Evolutionary conservation across 2,797 vertebrate species (phyloP).

Genomic region (Megaceryle alcyon): DNA sequence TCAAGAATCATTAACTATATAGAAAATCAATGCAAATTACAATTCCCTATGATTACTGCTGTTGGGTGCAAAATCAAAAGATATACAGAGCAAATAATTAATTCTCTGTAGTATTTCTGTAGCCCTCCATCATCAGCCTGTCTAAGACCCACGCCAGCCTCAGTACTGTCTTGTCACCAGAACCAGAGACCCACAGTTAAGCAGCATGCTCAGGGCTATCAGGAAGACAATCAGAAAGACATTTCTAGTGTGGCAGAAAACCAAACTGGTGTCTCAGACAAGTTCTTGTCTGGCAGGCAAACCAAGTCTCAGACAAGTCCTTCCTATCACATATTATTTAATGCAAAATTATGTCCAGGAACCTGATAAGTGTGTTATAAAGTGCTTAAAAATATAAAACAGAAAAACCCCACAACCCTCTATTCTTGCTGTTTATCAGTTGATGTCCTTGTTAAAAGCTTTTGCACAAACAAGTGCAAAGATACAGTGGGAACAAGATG

Average conservation of each 20-base stretch:
- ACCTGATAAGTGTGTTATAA: not conserved
- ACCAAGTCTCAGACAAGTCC: not conserved
- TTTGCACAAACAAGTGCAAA: not conserved
- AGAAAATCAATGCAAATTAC: conserved; percentile 32
- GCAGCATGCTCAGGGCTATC: not conserved
- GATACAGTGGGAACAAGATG: not conserved
- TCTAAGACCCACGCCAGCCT: not conserved
- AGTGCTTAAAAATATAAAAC: not conserved
- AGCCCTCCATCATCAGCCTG: not conserved
- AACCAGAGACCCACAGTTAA: rapidly evolving
- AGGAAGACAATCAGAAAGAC: not conserved
- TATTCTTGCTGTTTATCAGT: not conserved
- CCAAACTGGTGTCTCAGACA: not conserved
- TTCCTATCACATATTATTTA: not conserved
- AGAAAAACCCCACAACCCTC: not conserved
- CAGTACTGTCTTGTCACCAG: not conserved
- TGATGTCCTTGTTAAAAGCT: not conserved
- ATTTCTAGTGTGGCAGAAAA: not conserved
- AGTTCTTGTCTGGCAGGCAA: not conserved
- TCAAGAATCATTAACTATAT: not conserved
- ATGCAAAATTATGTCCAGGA: not conserved
- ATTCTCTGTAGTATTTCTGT: not conserved
- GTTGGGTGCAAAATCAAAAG: conserved; percentile 12
- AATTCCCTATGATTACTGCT: not conserved
- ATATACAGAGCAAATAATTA: not conserved